Evolutionary conservation across 2,797 vertebrate genomes (phyloP).

Genomic region (Malurus splendens): DNA sequence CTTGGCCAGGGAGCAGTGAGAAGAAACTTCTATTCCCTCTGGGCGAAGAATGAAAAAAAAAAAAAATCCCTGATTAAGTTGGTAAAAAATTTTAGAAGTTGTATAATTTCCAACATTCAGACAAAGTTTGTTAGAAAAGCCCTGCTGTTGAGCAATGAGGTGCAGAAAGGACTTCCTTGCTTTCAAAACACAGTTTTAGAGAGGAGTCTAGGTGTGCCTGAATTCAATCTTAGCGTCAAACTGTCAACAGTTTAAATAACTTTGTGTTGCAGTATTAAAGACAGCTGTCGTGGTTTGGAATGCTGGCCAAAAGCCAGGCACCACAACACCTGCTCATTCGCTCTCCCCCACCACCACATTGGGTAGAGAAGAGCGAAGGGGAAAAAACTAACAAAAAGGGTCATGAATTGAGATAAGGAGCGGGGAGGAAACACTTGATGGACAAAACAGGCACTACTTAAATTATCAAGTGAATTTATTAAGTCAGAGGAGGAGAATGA

Average conservation of each 20-base stretch:
- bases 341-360: too few relatives aligned
- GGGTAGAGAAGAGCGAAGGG: too few relatives aligned
- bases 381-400: too few relatives aligned
- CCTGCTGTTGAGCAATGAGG: background rate
- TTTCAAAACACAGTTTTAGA: background rate
- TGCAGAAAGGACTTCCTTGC: background rate
- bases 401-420: too few relatives aligned
- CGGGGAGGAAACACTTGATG: too few relatives aligned
- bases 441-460: too few relatives aligned
- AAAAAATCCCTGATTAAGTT: background rate
- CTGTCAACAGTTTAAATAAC: background rate
- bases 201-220: background rate
- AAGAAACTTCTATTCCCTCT: background rate
- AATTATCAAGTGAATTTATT: too few relatives aligned
- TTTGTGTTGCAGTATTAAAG: background rate
- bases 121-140: background rate
- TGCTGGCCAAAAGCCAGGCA: too few relatives aligned
- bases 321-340: too few relatives aligned
- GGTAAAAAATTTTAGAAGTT: background rate
- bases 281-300: too few relatives aligned
- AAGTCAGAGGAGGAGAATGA: too few relatives aligned
- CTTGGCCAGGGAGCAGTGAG: background rate
- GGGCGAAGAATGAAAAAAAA: background rate
- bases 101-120: background rate
- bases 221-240: background rate